Base-by-base conservation (phyloP, 2,113 vertebrate species). In the Colistium nudipinnis region DNA sequence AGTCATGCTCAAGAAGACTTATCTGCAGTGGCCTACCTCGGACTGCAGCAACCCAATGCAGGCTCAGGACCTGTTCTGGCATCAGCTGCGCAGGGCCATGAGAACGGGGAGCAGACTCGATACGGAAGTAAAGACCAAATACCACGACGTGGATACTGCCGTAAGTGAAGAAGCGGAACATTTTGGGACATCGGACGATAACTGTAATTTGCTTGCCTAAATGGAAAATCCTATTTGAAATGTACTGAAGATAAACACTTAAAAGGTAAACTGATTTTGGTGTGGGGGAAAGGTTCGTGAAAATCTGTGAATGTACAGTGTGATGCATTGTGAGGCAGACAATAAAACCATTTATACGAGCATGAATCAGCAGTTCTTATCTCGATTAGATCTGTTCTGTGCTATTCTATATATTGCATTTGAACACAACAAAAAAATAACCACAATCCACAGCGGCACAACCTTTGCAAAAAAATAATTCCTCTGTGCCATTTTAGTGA, bases 1-100 rank as follows among this genome's bases (percentile, higher is more conserved):
- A 22, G 92, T 97, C 39, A 92, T 97, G 92, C 75, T 95, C 20
- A 93, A 85, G 70, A 94, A 95, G 57, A 98, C 94, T 0, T 95
- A 95, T 74, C 88, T 96, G 47, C 92, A 91, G 17, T 97, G 95
- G 95, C 94, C 95, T 13, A 78, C 73, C 39, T 48, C 76, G 14
- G 74, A 91, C 52, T 92, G 91, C 67, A 65, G 39, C 0, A 36
- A 85, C 0, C 93, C 91, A 1, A 62, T 22, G 1, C 82, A 91
- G 1, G 94, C 94, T 1, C 91, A 38, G 27, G 88, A 85, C 0
- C 86, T 96, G 20, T 96, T 98, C 74, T 96, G 96, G 95, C 93
- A 81, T 64, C 90, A 93, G 74, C 88, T 97, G 12, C 90, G 88
- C 35, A 88, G 79, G 33, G 95, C 93, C 2, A 70, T 96, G 9